Evolutionary conservation across 2,888 invertebrate species (phyloP).

Genomic region (Tinea trinotella): DNA sequence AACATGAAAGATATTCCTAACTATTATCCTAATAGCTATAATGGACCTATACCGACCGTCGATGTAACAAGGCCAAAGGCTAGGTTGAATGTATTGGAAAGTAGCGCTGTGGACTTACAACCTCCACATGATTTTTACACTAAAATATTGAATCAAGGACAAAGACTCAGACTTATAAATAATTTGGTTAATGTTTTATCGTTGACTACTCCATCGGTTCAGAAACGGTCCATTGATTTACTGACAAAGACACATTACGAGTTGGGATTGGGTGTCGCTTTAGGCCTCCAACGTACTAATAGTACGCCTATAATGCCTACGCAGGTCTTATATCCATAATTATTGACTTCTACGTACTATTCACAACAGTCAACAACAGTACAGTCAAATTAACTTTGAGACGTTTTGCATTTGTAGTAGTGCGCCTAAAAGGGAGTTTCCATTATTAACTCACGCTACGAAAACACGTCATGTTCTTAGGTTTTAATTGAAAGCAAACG

Average conservation of each 20-base stretch:
- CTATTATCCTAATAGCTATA: conserved; percentile 36
- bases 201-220: conserved; percentile 64
- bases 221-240: conserved; percentile 82
- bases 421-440: too few relatives aligned
- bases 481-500: too few relatives aligned
- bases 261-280: conserved; percentile 77
- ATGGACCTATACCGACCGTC: conserved; percentile 31
- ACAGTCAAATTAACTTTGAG: too few relatives aligned
- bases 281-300: conserved; percentile 43
- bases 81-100: conserved; percentile 27
- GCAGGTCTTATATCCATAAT: conserved; percentile 18
- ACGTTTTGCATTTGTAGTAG: too few relatives aligned
- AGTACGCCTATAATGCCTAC: conserved; percentile 16
- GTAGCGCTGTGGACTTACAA: conserved; percentile 30
- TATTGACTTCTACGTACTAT: too few relatives aligned
- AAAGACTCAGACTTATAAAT: conserved; percentile 57
- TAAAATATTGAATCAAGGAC: conserved; percentile 77
- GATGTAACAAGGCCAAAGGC: conserved; percentile 27
- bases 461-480: too few relatives aligned
- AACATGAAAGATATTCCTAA: conserved; percentile 32
- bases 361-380: too few relatives aligned
- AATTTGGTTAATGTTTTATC: not conserved
- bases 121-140: conserved; percentile 85
- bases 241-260: conserved; percentile 82
- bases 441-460: too few relatives aligned